phyloP scores from a whole-genome alignment of 1,140 invertebrate genomes.

The Zaprionus inermis region DNA sequence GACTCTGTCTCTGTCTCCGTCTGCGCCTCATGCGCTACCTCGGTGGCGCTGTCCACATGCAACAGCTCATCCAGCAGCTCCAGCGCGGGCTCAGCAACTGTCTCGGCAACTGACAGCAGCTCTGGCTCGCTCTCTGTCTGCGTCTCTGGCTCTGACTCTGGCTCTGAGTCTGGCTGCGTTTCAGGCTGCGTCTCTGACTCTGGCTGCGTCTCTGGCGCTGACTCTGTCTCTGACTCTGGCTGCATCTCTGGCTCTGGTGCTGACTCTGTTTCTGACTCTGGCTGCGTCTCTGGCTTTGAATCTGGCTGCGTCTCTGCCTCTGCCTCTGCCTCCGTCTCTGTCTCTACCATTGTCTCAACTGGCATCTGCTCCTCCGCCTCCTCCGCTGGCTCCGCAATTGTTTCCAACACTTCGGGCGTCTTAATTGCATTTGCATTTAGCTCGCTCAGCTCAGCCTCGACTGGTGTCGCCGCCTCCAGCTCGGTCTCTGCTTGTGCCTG shows the following conservation, averaged over 20 bases:
- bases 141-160: slow-evolving; percentile 15
- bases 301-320: slow-evolving; percentile 9
- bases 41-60: slow-evolving; percentile 40
- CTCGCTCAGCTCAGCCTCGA: slow-evolving; percentile 26
- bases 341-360: too few relatives aligned
- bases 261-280: slow-evolving; percentile 16
- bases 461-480: neutral
- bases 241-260: slow-evolving; percentile 21
- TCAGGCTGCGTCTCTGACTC: neutral
- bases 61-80: slow-evolving; percentile 50
- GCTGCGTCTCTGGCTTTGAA: slow-evolving; percentile 1
- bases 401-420: slow-evolving; percentile 76
- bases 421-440: slow-evolving; percentile 80
- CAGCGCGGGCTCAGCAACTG: neutral
- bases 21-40: slow-evolving; percentile 12
- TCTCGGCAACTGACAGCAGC: slow-evolving; percentile 1
- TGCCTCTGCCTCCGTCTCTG: slow-evolving; percentile 15
- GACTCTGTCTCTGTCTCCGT: slow-evolving; percentile 32
- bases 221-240: slow-evolving; percentile 9
- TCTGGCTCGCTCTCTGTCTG: slow-evolving; percentile 21
- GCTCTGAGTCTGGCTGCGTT: too few relatives aligned
- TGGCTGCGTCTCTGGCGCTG: too few relatives aligned
- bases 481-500: slow-evolving; percentile 9
- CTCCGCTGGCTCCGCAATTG: slow-evolving; percentile 57
- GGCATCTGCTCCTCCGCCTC: slow-evolving; percentile 24